These are phyloP conservation scores for Dryococelus australis DNA, from an alignment of 2,888 invertebrate species.

Conservation along the genomic window DNA sequence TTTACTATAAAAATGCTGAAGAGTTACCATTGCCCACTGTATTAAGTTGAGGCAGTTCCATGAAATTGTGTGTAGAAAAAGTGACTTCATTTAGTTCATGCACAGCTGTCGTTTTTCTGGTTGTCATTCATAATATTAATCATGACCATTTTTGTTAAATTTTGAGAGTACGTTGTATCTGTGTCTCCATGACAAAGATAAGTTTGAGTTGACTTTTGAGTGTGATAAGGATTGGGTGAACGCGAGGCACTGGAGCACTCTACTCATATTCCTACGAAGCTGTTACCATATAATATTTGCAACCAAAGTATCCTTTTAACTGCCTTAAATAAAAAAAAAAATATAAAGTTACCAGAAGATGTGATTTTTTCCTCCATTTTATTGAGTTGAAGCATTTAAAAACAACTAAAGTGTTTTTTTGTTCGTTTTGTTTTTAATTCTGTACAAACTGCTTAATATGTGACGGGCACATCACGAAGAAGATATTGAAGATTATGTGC, in stretches of 20 bases:
- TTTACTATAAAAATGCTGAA: constrained; percentile 6
- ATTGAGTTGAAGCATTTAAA: constrained; percentile 34
- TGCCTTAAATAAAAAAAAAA: constrained; percentile 41
- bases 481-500: background rate
- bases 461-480: constrained; percentile 30
- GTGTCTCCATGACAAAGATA: background rate
- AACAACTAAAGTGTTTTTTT: constrained; percentile 27
- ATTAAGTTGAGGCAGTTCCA: background rate
- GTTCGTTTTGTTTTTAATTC: constrained; percentile 39
- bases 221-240: background rate
- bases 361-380: constrained; percentile 27
- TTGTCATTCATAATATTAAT: background rate
- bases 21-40: constrained; percentile 16
- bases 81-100: background rate
- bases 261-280: constrained; percentile 33
- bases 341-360: constrained; percentile 42
- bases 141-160: background rate
- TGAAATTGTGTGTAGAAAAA: constrained; percentile 1
- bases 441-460: background rate
- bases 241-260: background rate
- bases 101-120: background rate
- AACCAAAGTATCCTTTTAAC: constrained; percentile 43
- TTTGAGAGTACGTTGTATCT: constrained; percentile 4
- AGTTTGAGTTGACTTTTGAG: background rate
- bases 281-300: constrained; percentile 41